Evolutionary conservation across 2,888 invertebrate genomes (phyloP), one percentile per base, ranked within the genome.

Genomic region (Papilio gigon): DNA sequence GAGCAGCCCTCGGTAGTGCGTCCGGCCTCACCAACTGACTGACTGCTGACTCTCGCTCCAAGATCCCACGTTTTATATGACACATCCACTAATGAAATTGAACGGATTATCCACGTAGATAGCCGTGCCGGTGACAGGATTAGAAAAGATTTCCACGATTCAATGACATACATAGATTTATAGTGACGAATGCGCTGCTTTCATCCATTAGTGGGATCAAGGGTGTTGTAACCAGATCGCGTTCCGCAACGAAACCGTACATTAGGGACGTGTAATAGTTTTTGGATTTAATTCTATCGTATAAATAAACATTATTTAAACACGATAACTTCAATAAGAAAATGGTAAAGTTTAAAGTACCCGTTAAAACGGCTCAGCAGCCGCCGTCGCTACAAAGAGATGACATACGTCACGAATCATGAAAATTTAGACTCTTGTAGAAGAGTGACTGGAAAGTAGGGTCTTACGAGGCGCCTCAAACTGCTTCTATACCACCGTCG

Each of bases 1-100:
- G 91, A 91, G 90, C 91, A 91, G 91, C 85, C 91, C 91, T 91
- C 90, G 84, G 88, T 80, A 87, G 90, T 83, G 85, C 75, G 84
- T 80, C 72, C 70, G 72, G 81, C 80, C 81, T 86, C 86, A 87
- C 84, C 80, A 87, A 85, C 89, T 84, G 90, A 91, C 91, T 91
- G 89, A 90, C 91, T 90, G 91, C 90, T 88, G 75, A 37, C 70
- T 35, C 14, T 33, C 25, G 44, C 70, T 44, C 42, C 25, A 22
- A 58, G 71, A 68, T 67, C 70, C 74, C 71, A 69, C 73, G 76
- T 84, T 90, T 87, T 92, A 91, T 90, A 90, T 83, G 79, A 83
- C 68, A 75, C 71, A 68, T 30, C 65, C 73, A 44, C 80, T 90
- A 92, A 92, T 80, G 73, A 80, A 90, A 89, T 91, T 86, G 69